Base-by-base conservation (phyloP, 2,797 vertebrate genomes). In the Monodelphis domestica region DNA sequence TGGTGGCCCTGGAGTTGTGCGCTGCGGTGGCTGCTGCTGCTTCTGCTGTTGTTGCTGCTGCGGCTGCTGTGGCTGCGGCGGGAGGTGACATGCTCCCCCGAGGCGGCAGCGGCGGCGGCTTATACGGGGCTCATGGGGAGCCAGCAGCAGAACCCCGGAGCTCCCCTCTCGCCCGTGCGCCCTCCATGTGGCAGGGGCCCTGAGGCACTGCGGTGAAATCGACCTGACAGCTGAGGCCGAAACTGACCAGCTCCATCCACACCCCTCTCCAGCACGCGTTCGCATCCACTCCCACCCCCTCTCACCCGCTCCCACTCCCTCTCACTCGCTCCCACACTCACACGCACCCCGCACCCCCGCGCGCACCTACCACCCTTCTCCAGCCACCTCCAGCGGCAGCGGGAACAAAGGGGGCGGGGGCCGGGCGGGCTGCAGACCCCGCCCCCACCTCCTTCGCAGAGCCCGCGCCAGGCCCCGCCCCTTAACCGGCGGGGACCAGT, bases 351-450 rank as follows among this genome's bases (percentile, higher is more conserved):
- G 89, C 89, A 89, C 95, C 92, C 93, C 95, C 93, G 94, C 95
- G 90, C 96, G 78, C 96, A 95, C 96, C 92, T 97, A 96, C 95
- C 95, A 91, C 96, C 29, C 95, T 91, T 55, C 0, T 26, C 55
- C 92, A 24, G 89, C 95, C 91, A 29, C 97, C 96, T 91, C 92
- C 93, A 88, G 89, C 94, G 14, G 96, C 96, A 45, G 93, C 57
- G 91, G 95, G 95, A 95, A 97, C 97, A 96, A 96, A 97, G 96
- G 95, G 96, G 97, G 97, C 96, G 97, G 97, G 95, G 95, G 97
- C 95, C 95, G 93, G 84, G 12, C 91, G 5, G n/a, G 28, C 0
- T 33, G 84, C 30, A 89, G 89, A 24, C 87, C 96, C 94, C 94
- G 95, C 97, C 93, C 92, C 89, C 53, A 87, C 17, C 52, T 28